Evolutionary conservation across 92 coral and sea anemone genomes (phyloP).

Genomic region (Epizoanthus scotinus): DNA sequence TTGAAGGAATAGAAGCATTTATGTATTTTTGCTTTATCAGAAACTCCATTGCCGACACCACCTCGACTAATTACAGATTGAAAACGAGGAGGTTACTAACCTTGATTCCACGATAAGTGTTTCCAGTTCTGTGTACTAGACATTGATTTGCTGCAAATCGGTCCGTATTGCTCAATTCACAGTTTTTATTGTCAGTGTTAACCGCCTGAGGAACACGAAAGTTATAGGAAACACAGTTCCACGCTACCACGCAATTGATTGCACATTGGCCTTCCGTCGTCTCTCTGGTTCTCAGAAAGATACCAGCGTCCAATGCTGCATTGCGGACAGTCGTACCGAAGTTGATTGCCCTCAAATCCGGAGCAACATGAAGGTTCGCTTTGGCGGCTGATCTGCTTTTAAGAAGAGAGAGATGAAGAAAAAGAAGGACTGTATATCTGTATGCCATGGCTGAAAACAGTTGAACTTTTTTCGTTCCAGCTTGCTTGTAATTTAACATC

Average conservation of each 20-base stretch:
- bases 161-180: neutral
- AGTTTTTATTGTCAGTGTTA: neutral
- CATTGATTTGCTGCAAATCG: neutral
- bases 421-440: neutral
- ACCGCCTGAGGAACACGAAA: neutral
- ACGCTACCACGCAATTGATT: slow-evolving; percentile 8
- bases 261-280: neutral
- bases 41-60: too few species aligned
- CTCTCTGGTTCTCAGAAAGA: neutral
- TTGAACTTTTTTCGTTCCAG: too few species aligned
- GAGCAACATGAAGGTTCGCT: neutral
- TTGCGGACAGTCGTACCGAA: slow-evolving; percentile 3
- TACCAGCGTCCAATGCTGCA: slow-evolving; percentile 6
- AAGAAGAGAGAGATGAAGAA: neutral
- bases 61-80: too few species aligned
- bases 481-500: too few species aligned
- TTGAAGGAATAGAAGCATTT: too few species aligned
- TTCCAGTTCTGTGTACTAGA: neutral
- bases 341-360: slow-evolving; percentile 16
- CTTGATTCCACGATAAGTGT: neutral
- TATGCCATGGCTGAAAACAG: neutral
- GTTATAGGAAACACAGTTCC: slow-evolving; percentile 20
- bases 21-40: too few species aligned
- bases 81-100: too few species aligned
- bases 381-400: neutral